Evolutionary conservation across 2,888 invertebrate genomes (phyloP).

Genomic region (Nemoura dubitans): DNA sequence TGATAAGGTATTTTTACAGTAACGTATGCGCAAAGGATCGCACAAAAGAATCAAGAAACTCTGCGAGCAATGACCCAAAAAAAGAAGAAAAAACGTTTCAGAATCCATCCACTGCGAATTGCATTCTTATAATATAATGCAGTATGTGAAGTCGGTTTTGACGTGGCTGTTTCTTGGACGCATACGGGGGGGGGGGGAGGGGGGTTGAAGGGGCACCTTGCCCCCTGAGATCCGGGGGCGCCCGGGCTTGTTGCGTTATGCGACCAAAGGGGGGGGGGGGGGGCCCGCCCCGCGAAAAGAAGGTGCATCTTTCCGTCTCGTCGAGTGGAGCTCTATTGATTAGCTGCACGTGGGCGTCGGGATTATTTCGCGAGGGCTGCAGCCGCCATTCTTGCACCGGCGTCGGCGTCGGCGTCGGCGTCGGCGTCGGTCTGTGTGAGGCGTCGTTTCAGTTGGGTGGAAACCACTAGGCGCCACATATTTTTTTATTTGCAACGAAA

Average conservation of each 20-base stretch:
- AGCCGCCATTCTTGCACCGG: neutral
- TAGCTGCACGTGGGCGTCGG: neutral
- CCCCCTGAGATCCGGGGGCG: too few relatives aligned
- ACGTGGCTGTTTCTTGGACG: neutral
- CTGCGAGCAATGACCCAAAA: slow-evolving; percentile 20
- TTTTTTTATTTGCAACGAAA: neutral
- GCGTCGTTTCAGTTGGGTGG: neutral
- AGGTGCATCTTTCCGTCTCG: neutral
- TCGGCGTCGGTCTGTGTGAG: neutral
- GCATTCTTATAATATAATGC: neutral
- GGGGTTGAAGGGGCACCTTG: neutral
- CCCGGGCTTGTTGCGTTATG: neutral
- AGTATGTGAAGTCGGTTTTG: neutral
- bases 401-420: neutral
- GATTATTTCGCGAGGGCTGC: neutral
- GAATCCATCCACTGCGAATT: neutral
- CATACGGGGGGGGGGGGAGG: neutral
- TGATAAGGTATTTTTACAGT: slow-evolving; percentile 19
- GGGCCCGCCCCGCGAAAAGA: neutral
- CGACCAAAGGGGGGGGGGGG: neutral
- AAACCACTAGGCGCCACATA: neutral
- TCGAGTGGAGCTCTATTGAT: neutral
- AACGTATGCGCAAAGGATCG: neutral
- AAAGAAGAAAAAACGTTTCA: neutral
- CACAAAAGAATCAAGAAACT: neutral